Base-by-base conservation (phyloP, 2,888 invertebrate species). In the Cecidostiba fungosa region DNA sequence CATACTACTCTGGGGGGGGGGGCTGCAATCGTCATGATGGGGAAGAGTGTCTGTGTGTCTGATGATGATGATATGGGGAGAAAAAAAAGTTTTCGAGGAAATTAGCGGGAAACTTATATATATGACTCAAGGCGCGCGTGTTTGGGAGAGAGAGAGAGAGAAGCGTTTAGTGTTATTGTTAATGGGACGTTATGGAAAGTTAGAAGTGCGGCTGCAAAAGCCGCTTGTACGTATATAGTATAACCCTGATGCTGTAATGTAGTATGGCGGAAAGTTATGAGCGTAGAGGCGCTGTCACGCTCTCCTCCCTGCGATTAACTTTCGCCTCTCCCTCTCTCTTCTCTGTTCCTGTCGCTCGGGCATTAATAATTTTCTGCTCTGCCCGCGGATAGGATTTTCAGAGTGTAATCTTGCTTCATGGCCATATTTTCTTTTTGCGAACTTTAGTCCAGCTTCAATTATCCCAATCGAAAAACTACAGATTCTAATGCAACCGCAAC, bases 131-230 rank as follows among this genome's bases (percentile, higher is more conserved):
- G 89, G 87, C 29, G 66, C 4, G 23, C 29, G 29, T 10, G 29
- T 66, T 10, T 80, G 84, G 86, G 86, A 85, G 88, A 87, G 88
- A 87, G 81, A 88, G 87, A 86, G 86, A 87, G 87, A 86, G 87
- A 87, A 88, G 82, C 87, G 87, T 77, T 80, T 80, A 76, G 70
- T 70, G 32, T 66, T 73, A 50, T 47, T 70, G 70, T 79, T 79
- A 69, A 79, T 79, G 79, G 69, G 66, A 29, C 73, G 50, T 77
- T 78, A 74, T 29, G 32, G 50, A 59, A 77, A 80, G 76, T 77
- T 80, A 59, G 66, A 66, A 73, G 84, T 73, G 70, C 78, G 62
- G n/a, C 47, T 36, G 32, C 59, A 50, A 66, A 26, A 32, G n/a
- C 19, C 6, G 77, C 43, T 3, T n/a, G 0, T n/a, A 6, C 5